These are phyloP conservation scores for Heliothis peltigera DNA, from an alignment of 2,888 invertebrate species.

Conservation along the genomic window DNA sequence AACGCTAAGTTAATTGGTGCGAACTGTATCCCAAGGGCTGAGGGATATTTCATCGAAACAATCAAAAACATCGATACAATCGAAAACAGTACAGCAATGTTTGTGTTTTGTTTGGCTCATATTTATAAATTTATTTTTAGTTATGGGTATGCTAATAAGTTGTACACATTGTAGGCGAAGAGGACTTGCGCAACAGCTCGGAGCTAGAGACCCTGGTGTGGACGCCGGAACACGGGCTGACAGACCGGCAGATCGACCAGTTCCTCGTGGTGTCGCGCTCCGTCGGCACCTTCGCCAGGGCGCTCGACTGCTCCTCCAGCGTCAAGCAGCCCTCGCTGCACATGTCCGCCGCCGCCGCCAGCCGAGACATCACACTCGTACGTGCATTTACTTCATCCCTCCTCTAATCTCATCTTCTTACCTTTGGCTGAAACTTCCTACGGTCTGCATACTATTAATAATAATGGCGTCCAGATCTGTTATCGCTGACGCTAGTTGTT, in stretches of 20 bases:
- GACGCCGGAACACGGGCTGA: constrained; percentile 97
- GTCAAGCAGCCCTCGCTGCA: constrained; percentile 99
- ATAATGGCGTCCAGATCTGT: no score
- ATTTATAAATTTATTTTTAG: no score
- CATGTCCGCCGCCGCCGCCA: constrained; percentile 99
- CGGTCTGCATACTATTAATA: no score
- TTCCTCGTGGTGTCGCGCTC: constrained; percentile 98
- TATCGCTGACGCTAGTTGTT: no score
- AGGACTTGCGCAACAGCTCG: constrained; percentile 91
- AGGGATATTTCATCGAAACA: no score
- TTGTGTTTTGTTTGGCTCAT: no score
- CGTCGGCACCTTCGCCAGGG: constrained; percentile 99
- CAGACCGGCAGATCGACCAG: constrained; percentile 99
- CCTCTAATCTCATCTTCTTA: no score
- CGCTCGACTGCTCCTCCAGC: constrained; percentile 99
- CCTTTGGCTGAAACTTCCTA: no score
- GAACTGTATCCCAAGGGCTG: no score
- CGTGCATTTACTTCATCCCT: constrained; percentile 60
- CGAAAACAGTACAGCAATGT: no score
- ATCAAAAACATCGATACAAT: no score
- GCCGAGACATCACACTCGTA: constrained; percentile 98
- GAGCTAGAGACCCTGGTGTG: constrained; percentile 98
- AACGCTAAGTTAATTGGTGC: no score
- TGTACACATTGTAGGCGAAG: constrained; percentile 88
- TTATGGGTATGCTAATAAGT: not conserved